Base-by-base conservation (phyloP, 2,797 vertebrate species). In the Gymnothorax reevesii region DNA sequence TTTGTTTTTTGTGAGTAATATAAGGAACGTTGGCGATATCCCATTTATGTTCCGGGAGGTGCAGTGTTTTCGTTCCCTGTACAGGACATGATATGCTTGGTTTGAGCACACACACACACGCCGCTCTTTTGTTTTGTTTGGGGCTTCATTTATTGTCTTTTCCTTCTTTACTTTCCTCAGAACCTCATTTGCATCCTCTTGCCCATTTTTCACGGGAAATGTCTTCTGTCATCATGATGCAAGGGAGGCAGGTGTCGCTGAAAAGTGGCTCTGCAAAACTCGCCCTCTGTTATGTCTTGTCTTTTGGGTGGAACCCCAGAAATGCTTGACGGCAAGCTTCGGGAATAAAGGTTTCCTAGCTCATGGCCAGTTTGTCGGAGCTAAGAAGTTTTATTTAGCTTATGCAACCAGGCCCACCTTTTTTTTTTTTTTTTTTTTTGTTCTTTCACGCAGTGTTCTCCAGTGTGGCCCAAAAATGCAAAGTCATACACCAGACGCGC, bases 371-470 rank as follows among this genome's bases (percentile, higher is more conserved):
- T 94, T 95, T 94, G 95, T 92, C 88, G 93, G 94, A 94, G 95
- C 95, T 94, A 96, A 89, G 93, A 92, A 92, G 90, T 94, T 94
- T 94, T 94, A 94, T 95, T 96, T 94, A 94, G 94, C 94, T 94
- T 94, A 87, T 87, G 90, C 87, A 91, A 90, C 92, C 88, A 80
- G 85, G 79, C 92, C 90, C 88, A 55, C 94, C 93, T 91, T 93
- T 92, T 89, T 91, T 86, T 84, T 88, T 90, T 84, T 13, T 60
- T 2, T 2, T 3, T 17, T 60, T 4, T 60, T 15, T 15, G 17
- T 60, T 60, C 33, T 42, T 42, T 42, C 33, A 42, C 33, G 33
- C 33, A 42, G 33, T 42, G 33, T 42, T 42, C 33, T 42, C n/a
- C n/a, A n/a, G n/a, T n/a, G n/a, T 2, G 33, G 33, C 33, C 33